These are phyloP conservation scores for Dendropsophus ebraccatus DNA, from an alignment of 2,113 vertebrate species.

Conservation along the genomic window DNA sequence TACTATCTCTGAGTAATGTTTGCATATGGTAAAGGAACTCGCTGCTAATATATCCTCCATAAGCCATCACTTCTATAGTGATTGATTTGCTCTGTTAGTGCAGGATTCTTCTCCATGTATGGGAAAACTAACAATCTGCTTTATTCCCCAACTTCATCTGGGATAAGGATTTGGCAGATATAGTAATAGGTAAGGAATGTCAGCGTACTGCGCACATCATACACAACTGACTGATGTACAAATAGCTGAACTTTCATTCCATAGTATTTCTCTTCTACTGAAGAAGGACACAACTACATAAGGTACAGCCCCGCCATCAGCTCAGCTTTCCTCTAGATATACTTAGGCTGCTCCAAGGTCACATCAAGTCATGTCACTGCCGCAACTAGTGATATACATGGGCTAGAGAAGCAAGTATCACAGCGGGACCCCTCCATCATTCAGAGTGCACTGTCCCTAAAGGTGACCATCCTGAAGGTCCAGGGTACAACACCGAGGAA, in stretches of 20 bases:
- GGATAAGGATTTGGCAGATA: not conserved
- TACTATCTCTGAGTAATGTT: too few relatives aligned
- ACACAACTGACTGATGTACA: not conserved
- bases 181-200: constrained; percentile 19
- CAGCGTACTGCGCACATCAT: not conserved
- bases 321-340: constrained; percentile 18
- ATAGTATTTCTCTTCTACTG: not conserved
- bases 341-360: constrained; percentile 37
- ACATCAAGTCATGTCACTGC: not conserved
- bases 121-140: not conserved
- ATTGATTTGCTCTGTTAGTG: not conserved
- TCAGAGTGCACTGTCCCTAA: too few relatives aligned
- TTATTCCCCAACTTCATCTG: constrained; percentile 17
- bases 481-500: not conserved
- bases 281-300: constrained; percentile 15
- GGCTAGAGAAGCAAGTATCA: not conserved
- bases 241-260: not conserved
- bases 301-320: not conserved
- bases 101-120: not conserved
- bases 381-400: not conserved
- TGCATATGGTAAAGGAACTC: too few relatives aligned
- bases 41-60: too few relatives aligned
- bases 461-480: not conserved
- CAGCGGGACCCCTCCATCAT: too few relatives aligned
- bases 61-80: not conserved